Conservation (phyloP, 2,113 vertebrate species). For the Oreochromis aureus region DNA sequence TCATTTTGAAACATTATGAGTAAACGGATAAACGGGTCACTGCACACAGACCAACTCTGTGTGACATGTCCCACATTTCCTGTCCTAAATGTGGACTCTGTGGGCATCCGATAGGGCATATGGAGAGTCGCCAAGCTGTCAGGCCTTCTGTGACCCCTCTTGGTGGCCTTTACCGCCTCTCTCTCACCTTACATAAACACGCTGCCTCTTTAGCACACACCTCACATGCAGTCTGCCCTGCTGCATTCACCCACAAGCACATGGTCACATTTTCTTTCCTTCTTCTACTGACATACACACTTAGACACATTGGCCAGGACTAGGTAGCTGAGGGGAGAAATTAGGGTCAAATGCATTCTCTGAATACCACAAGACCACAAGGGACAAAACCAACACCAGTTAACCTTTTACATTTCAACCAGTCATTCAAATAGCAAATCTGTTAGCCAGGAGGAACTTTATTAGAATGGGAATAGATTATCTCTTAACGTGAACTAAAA, state of each 20-base stretch:
- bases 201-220: background rate
- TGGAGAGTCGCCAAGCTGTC: slow-evolving; percentile 18
- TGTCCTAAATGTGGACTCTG: background rate
- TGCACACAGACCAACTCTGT: background rate
- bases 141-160: background rate
- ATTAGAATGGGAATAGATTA: background rate
- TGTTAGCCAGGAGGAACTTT: background rate
- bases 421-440: background rate
- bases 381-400: slow-evolving; percentile 3
- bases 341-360: slow-evolving; percentile 21
- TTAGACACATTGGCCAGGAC: background rate
- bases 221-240: background rate
- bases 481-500: background rate
- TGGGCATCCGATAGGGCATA: background rate
- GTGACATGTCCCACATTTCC: background rate
- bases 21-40: background rate
- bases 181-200: background rate
- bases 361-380: background rate
- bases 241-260: background rate
- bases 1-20: background rate
- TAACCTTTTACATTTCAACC: slow-evolving; percentile 6
- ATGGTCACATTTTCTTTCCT: background rate
- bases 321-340: slow-evolving; percentile 21
- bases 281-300: background rate
- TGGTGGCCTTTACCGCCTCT: background rate